phyloP scores from a whole-genome alignment of 1,140 invertebrate species.

The Lucilia sericata region DNA sequence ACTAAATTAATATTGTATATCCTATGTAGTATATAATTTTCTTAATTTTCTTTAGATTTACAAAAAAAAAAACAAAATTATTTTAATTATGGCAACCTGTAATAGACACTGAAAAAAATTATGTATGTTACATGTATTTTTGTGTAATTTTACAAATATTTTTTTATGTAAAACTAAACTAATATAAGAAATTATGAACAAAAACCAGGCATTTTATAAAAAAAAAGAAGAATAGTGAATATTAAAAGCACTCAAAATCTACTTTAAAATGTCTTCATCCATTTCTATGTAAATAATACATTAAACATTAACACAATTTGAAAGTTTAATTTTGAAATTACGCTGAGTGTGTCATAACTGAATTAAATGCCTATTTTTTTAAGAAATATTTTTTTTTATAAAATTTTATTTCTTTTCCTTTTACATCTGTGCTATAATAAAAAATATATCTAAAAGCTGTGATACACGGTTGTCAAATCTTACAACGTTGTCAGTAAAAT shows the following conservation, averaged over 20 bases:
- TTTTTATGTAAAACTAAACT: conserved; percentile 33
- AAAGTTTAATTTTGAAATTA: not conserved
- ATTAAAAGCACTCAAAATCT: not conserved
- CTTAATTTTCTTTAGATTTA: not conserved
- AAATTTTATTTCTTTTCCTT: not conserved
- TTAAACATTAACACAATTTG: not conserved
- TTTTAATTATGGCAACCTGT: not conserved
- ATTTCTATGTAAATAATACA: no score
- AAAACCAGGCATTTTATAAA: not conserved
- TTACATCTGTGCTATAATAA: not conserved
- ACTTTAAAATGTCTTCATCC: no score
- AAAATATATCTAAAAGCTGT: no score
- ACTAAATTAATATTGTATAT: not conserved
- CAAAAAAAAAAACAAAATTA: not conserved
- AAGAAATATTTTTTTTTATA: not conserved
- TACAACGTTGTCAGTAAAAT: no score
- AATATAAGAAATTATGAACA: conserved; percentile 9
- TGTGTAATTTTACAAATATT: conserved; percentile 40
- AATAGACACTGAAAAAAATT: not conserved
- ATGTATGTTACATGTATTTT: conserved; percentile 40
- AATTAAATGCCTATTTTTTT: conserved; percentile 25
- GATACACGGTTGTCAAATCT: no score
- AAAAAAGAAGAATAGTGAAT: conserved; percentile 11
- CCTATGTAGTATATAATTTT: not conserved
- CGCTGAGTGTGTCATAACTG: no score